These are phyloP conservation scores for Microtus montanus DNA, from an alignment of 2,113 vertebrate genomes.

Conservation along the genomic window DNA sequence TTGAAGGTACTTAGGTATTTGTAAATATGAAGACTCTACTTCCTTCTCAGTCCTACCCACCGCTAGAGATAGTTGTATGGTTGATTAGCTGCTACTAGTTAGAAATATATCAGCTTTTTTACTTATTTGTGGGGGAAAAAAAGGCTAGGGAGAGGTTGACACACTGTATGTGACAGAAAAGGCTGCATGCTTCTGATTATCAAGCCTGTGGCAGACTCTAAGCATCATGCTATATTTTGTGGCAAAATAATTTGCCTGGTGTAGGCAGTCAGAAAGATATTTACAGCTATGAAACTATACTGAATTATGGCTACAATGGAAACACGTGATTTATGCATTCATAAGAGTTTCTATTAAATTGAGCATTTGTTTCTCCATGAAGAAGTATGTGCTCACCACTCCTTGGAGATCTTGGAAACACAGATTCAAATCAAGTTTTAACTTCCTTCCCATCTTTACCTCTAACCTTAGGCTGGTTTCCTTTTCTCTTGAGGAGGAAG, in stretches of 20 bases:
- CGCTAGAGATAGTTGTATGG: not conserved
- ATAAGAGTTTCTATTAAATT: not conserved
- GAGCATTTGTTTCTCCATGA: not conserved
- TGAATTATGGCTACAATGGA: not conserved
- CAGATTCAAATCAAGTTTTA: not conserved
- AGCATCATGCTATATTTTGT: not conserved
- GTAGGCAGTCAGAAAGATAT: not conserved
- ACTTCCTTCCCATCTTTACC: not conserved
- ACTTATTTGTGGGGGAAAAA: not conserved
- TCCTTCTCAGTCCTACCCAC: not conserved
- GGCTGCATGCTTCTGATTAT: not conserved
- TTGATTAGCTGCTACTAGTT: not conserved
- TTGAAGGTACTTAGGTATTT: constrained; percentile 6
- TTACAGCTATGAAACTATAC: not conserved
- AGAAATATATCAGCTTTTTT: not conserved
- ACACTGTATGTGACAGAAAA: not conserved
- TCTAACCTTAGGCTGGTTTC: not conserved
- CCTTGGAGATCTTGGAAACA: not conserved
- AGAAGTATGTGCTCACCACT: not conserved
- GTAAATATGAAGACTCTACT: not conserved
- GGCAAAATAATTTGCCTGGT: not conserved
- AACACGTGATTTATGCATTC: not conserved
- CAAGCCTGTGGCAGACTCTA: not conserved
- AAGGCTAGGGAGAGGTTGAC: not conserved
- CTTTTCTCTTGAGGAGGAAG: not conserved